Evolutionary conservation across 2,797 vertebrate species (phyloP), one percentile per base, ranked within the genome.

Genomic region (Glyptemys insculpta): DNA sequence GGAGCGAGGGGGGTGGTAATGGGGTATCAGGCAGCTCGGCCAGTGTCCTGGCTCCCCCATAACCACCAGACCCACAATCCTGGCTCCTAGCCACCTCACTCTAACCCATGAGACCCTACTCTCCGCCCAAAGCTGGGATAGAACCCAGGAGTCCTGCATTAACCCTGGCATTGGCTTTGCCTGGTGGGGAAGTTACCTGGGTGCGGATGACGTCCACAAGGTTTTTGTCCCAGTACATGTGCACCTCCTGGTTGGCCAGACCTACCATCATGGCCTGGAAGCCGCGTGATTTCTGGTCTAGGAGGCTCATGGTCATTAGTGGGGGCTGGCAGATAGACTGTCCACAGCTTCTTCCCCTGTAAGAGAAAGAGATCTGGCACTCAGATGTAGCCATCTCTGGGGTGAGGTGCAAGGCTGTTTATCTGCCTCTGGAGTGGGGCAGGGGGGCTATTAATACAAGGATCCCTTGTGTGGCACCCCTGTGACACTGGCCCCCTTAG

Each of bases 311-410:
- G 65, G 99, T 98, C 96, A 98, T 98, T 88, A 99, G 98, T 10
- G 99, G 93, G 93, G 1, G 99, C 98, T 0, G 99, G 98, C 49
- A 99, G 97, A 65, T 94, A 92, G 11, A 97, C 97, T 0, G 96
- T 98, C 99, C 99, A 99, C 83, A 99, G 97, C 91, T 98, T 99
- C 98, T 99, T 99, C 5, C 99, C 99, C 99, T 99, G 96, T 52
- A n/a, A 49, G 1, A 16, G 14, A 76, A 59, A 86, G 79, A 49
- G 79, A n/a, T 34, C 57, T 25, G 86, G 56, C 1, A 50, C 68
- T 56, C 27, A 65, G 82, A n/a, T 44, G 5, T 54, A 44, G 37
- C 37, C 47, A 37, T 11, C 8, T 79, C 54, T 52, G 81, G 41
- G 15, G 6, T 16, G 3, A 37, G 74, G 15, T 12, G 27, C 1